Base-by-base conservation (phyloP, 2,888 invertebrate species). In the Rhamphomyia laevipes region DNA sequence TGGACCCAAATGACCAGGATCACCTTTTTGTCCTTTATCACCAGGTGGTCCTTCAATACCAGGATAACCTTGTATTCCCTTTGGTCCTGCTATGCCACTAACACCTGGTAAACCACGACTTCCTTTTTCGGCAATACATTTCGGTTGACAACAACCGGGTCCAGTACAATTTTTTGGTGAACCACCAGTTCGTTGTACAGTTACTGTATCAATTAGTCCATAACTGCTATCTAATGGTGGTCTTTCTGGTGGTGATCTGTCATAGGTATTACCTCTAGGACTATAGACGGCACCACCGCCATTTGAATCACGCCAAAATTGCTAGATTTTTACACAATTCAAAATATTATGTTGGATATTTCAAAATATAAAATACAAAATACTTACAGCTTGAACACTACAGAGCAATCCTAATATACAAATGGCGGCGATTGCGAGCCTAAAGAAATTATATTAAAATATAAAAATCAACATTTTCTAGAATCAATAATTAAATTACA, bases 101-200 rank as follows among this genome's bases (percentile, higher is more conserved):
- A 74, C 57, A 16, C 92, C 89, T 3, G 86, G 84, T 45, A 79
- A 73, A 48, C 90, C 90, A 61, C 87, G 74, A 52, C 77, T 79
- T 63, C 91, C 91, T 70, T 91, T 91, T 69, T 90, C 88, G 2
- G 91, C 90, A 56, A 87, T 84, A 68, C 91, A 91, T 74, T 90
- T 88, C 0, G 89, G 88, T 38, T 80, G 77, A 62, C 90, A 90
- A 59, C 81, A 81, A 50, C 78, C 83, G 0, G 78, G 74, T 12
- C 76, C 80, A 1, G 77, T 79, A 58, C 83, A 84, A 60, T 83
- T 82, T 43, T 74, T 74, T 11, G 75, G 53, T 61, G 76, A 67
- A 54, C 56, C 9, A 60, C 69, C 62, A 53, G 62, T 58, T 27
- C 61, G 60, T 47, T 57, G 62, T 48, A 57, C 56, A 10, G 62